A percentile compares a stretch with the other conserved stretches of the same genome.
phyloP scores from a whole-genome alignment of 2,797 vertebrate species.

The Buceros bicornis region DNA sequence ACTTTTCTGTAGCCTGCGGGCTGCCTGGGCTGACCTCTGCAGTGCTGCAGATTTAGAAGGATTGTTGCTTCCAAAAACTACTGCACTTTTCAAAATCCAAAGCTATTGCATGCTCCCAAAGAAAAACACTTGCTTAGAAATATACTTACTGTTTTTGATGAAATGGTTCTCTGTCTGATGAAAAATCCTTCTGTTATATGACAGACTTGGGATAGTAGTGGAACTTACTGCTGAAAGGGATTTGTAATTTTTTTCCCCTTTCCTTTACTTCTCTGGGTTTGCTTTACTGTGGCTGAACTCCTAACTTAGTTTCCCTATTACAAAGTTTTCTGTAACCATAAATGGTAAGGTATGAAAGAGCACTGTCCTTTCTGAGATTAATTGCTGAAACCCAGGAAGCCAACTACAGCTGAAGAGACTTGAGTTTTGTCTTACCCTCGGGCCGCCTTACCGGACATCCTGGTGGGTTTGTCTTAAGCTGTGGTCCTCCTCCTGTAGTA shows the following conservation, averaged over 20 bases:
- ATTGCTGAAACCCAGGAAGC: constrained; percentile 58
- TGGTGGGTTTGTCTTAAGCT: background rate
- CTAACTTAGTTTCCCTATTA: constrained; percentile 35
- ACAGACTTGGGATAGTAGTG: background rate
- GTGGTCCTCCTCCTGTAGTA: background rate
- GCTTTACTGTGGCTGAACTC: constrained; percentile 59
- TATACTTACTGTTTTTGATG: constrained; percentile 73
- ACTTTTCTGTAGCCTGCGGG: no score
- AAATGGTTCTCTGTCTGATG: background rate
- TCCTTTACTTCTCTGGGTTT: background rate
- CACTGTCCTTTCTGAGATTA: constrained; percentile 49
- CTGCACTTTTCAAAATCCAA: background rate
- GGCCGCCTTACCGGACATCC: background rate
- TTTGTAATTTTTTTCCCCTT: background rate
- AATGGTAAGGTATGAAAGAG: constrained; percentile 82
- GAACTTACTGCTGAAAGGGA: background rate
- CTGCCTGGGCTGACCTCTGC: background rate
- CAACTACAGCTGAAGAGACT: background rate
- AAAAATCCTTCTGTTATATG: background rate
- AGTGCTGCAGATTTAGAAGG: background rate
- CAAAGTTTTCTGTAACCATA: constrained; percentile 78
- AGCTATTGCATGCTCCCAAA: background rate
- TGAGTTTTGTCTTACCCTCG: background rate
- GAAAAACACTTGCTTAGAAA: background rate
- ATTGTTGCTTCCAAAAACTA: background rate